phyloP scores from a whole-genome alignment of 2,113 vertebrate genomes.

The Raja brachyura region DNA sequence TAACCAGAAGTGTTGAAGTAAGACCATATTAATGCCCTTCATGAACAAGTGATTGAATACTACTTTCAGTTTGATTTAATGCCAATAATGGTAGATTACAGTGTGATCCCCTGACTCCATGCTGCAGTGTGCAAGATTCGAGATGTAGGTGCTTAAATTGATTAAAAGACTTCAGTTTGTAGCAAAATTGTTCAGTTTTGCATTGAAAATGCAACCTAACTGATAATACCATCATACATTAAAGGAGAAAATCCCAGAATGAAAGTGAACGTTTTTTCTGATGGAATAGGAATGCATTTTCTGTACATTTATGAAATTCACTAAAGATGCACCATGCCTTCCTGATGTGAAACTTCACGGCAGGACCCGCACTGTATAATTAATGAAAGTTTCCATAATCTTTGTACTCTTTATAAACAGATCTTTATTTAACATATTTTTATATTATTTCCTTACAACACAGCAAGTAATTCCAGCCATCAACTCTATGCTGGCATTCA shows the following conservation, averaged over 20 bases:
- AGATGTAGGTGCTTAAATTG: not conserved
- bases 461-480: too few relatives aligned
- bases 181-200: not conserved
- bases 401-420: not conserved
- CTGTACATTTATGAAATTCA: not conserved
- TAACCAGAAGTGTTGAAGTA: not conserved
- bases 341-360: not conserved
- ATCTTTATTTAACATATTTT: not conserved
- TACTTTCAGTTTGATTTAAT: not conserved
- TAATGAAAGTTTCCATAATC: not conserved
- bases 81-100: not conserved
- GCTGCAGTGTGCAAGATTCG: not conserved
- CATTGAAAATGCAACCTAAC: not conserved
- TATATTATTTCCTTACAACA: too few relatives aligned
- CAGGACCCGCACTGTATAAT: not conserved
- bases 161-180: not conserved
- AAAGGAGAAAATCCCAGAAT: not conserved
- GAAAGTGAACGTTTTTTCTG: not conserved
- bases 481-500: too few relatives aligned
- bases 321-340: not conserved
- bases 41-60: not conserved
- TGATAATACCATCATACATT: not conserved
- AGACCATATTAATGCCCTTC: not conserved
- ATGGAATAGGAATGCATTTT: not conserved
- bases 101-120: not conserved